Conservation (phyloP, 1,140 invertebrate species). For the Trichoplusia ni region DNA sequence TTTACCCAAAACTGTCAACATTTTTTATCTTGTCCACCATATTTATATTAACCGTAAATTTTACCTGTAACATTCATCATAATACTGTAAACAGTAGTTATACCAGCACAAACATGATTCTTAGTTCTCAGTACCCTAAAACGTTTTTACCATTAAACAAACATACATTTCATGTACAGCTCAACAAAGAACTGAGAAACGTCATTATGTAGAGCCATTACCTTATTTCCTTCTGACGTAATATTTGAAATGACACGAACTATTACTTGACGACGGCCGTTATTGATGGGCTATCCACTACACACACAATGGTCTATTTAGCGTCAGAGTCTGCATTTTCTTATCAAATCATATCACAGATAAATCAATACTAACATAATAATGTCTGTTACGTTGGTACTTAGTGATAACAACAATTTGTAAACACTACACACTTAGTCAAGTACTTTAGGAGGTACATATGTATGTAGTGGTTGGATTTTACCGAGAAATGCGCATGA, state of each 20-base stretch:
- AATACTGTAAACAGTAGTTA: too few species aligned
- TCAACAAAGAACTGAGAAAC: background rate
- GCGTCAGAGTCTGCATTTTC: conserved; percentile 2
- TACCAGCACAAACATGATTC: too few species aligned
- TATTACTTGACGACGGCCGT: background rate
- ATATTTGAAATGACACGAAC: conserved; percentile 7
- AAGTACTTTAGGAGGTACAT: too few species aligned
- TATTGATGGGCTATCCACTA: background rate
- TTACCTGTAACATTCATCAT: too few species aligned
- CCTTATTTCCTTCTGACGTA: conserved; percentile 11
- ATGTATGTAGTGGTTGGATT: too few species aligned
- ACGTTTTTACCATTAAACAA: background rate
- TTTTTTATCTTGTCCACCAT: too few species aligned
- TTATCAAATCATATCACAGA: conserved; percentile 15
- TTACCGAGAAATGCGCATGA: too few species aligned
- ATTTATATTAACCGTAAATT: too few species aligned
- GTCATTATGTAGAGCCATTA: background rate
- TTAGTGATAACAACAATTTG: too few species aligned
- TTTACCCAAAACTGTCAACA: too few species aligned
- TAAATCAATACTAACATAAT: conserved; percentile 19
- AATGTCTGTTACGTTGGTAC: background rate
- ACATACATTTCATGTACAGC: background rate
- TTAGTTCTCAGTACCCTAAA: too few species aligned
- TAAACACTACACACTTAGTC: too few species aligned
- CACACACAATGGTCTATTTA: conserved; percentile 5